These are phyloP conservation scores for Forbesichthys agassizii DNA, from an alignment of 2,113 vertebrate species.

Conservation along the genomic window DNA sequence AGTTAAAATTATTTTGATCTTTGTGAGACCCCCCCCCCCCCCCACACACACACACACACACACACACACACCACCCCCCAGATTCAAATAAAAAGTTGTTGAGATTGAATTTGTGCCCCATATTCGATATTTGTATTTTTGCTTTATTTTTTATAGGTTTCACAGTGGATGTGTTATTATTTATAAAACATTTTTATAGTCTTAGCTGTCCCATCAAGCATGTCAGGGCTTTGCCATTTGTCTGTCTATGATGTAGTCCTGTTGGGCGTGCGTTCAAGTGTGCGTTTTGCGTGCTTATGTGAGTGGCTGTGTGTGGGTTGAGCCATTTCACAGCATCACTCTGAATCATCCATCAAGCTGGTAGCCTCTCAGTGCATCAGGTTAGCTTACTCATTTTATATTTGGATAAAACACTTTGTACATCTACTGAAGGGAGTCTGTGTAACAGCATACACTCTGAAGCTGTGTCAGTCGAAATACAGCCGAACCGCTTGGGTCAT, in stretches of 20 bases:
- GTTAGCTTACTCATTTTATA: slow-evolving; percentile 65
- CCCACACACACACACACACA: too few relatives aligned
- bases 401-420: slow-evolving; percentile 53
- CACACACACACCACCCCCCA: too few relatives aligned
- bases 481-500: slow-evolving; percentile 22
- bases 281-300: slow-evolving; percentile 11
- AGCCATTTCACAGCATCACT: slow-evolving; percentile 66
- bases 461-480: slow-evolving; percentile 29
- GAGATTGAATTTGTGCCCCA: too few relatives aligned
- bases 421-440: slow-evolving; percentile 38
- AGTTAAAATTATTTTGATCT: too few relatives aligned
- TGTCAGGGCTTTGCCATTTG: background rate
- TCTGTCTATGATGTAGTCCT: background rate
- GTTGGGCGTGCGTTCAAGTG: background rate
- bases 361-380: slow-evolving; percentile 54
- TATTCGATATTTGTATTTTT: too few relatives aligned
- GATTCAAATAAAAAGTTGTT: too few relatives aligned
- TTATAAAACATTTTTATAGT: too few relatives aligned
- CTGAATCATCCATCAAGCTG: slow-evolving; percentile 73
- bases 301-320: slow-evolving; percentile 59
- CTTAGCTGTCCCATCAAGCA: too few relatives aligned
- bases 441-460: slow-evolving; percentile 41
- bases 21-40: too few relatives aligned
- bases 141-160: too few relatives aligned
- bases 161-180: too few relatives aligned